Evolutionary conservation across 2,888 invertebrate species (phyloP), one percentile per base, ranked within the genome.

Genomic region (Melanotus villosus): DNA sequence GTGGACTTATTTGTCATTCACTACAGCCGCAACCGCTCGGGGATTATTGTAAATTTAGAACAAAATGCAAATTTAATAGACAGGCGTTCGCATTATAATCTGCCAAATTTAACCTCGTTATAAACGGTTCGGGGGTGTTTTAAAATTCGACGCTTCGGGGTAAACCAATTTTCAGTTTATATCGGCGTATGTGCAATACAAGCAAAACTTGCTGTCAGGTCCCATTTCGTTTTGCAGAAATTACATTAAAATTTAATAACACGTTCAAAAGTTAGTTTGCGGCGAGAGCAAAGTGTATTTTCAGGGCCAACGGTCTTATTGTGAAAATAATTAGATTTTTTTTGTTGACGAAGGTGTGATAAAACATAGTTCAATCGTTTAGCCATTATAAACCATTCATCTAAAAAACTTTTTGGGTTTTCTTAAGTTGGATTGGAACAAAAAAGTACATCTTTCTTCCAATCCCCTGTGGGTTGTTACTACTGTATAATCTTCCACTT

Each of bases 281-380:
- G 10, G 12, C n/a, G 47, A 14, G 47, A 47, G 47, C 19, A 52
- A 50, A 52, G 19, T 32, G 32, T 32, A 14, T 32, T 32, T 30
- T 19, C 52, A 52, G 16, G 26, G 7, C 18, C 32, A n/a, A 30
- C 32, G 52, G 52, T 14, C 18, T 52, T 52, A 52, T 32, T 19
- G 34, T 9, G 18, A 32, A 52, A 52, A 52, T 52, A 52, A 52
- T 52, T 52, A 52, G 52, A 16, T 52, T 32, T 52, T 52, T 6
- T 26, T 3, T 26, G 26, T 7, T 26, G 26, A 7, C 26, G 26
- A 26, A 26, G 7, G n/a, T n/a, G n/a, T n/a, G n/a, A n/a, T n/a
- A n/a, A n/a, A n/a, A n/a, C n/a, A n/a, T n/a, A n/a, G n/a, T n/a
- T n/a, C n/a, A n/a, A n/a, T n/a, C n/a, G n/a, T n/a, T n/a, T n/a